These are phyloP conservation scores for Drosophila pruinosa DNA, from an alignment of 1,140 invertebrate species.

Conservation along the genomic window DNA sequence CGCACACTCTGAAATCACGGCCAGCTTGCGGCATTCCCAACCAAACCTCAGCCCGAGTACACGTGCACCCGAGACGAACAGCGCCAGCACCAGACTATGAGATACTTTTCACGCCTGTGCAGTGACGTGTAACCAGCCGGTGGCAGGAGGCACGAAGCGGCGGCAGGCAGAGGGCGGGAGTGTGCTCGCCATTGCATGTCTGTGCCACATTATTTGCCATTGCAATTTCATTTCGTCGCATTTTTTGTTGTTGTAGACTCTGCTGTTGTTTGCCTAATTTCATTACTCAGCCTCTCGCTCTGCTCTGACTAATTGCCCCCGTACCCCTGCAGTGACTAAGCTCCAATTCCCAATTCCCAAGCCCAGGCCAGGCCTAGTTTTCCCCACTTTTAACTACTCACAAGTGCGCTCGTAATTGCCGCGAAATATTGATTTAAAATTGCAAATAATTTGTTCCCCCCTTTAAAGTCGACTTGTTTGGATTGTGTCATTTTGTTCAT, in stretches of 20 bases:
- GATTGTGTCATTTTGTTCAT: neutral
- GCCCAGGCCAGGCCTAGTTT: neutral
- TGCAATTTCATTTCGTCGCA: constrained; percentile 22
- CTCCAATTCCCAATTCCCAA: neutral
- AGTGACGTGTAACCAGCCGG: constrained; percentile 14
- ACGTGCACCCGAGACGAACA: constrained; percentile 35
- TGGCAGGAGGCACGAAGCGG: neutral
- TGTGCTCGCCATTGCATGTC: constrained; percentile 53
- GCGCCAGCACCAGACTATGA: neutral
- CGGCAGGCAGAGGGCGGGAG: neutral
- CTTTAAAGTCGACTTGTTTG: neutral
- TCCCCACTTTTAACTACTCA: neutral
- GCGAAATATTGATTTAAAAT: constrained; percentile 45
- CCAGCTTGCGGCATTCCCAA: constrained; percentile 67
- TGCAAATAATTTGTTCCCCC: constrained; percentile 25
- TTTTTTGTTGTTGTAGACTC: neutral
- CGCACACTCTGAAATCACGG: constrained; percentile 51
- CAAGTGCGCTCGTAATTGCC: constrained; percentile 7
- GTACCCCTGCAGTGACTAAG: constrained; percentile 4
- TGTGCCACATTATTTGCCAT: constrained; percentile 49
- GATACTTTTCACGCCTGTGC: constrained; percentile 42
- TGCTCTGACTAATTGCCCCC: constrained; percentile 33
- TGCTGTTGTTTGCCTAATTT: constrained; percentile 14
- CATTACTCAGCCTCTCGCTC: constrained; percentile 32
- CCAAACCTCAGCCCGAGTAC: constrained; percentile 19